Conservation (phyloP, 2,113 vertebrate genomes). For the Melospiza georgiana region DNA sequence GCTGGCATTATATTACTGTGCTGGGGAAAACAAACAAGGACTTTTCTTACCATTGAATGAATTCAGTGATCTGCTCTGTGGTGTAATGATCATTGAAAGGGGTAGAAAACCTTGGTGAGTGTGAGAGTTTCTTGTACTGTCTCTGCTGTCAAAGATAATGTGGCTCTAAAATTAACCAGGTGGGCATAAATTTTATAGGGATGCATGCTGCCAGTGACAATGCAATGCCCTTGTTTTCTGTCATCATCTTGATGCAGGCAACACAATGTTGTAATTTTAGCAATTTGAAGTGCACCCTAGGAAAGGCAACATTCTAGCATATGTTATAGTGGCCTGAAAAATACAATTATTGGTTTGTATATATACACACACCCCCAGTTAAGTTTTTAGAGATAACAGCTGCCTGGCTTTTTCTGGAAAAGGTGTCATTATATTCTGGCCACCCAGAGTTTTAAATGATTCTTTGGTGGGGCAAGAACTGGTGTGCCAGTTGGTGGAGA, state of each 20-base stretch:
- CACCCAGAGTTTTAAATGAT: background rate
- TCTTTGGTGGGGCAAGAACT: background rate
- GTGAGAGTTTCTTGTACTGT: background rate
- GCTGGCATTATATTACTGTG: background rate
- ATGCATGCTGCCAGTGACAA: background rate
- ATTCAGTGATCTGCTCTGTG: background rate
- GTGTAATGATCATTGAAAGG: background rate
- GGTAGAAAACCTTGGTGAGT: background rate
- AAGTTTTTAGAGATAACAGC: background rate
- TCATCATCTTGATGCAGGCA: background rate
- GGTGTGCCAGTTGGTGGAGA: background rate
- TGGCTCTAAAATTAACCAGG: background rate
- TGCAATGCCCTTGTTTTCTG: background rate
- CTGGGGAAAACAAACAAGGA: rapidly evolving
- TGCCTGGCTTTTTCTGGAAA: background rate
- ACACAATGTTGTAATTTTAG: background rate
- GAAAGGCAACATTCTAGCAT: background rate
- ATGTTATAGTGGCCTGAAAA: background rate
- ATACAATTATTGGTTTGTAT: background rate
- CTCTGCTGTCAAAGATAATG: background rate
- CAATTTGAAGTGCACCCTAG: background rate
- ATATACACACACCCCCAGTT: too few species aligned
- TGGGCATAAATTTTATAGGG: background rate
- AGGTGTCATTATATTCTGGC: background rate
- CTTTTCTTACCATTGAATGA: background rate